A percentile compares a stretch with the other conserved stretches of the same genome.
Conservation (phyloP, 2,888 invertebrate genomes). For the Nemotelus nigrinus region DNA sequence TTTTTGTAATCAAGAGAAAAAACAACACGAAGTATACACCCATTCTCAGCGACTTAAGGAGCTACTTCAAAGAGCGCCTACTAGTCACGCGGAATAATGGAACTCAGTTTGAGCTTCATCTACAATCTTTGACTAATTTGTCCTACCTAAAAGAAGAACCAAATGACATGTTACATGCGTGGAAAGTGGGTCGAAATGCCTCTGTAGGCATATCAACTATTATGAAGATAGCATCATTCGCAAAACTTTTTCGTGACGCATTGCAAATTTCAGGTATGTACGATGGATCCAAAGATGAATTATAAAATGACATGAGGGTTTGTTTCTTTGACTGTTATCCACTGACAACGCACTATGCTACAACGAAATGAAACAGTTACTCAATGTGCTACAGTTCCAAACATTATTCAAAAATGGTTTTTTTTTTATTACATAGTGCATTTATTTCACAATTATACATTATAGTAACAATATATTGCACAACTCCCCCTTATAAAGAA, state of each 20-base stretch:
- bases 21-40: not conserved
- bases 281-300: not conserved
- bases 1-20: not conserved
- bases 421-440: too few relatives aligned
- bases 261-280: conserved; percentile 10
- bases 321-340: too few relatives aligned
- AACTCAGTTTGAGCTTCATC: not conserved
- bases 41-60: not conserved
- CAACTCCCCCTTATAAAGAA: too few relatives aligned
- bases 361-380: too few relatives aligned
- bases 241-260: conserved; percentile 3
- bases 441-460: too few relatives aligned
- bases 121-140: conserved; percentile 7
- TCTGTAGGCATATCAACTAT: conserved; percentile 4
- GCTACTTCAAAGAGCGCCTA: not conserved
- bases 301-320: too few relatives aligned
- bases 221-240: conserved; percentile 6
- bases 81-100: conserved; percentile 8
- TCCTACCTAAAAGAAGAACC: conserved; percentile 21
- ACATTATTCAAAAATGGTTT: too few relatives aligned
- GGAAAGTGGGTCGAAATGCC: conserved; percentile 27
- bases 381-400: too few relatives aligned
- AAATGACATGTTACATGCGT: conserved; percentile 6
- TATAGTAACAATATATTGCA: too few relatives aligned
- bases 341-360: too few relatives aligned